Evolutionary conservation across 1,140 invertebrate genomes (phyloP).

Genomic region (Drosophila aff.): DNA sequence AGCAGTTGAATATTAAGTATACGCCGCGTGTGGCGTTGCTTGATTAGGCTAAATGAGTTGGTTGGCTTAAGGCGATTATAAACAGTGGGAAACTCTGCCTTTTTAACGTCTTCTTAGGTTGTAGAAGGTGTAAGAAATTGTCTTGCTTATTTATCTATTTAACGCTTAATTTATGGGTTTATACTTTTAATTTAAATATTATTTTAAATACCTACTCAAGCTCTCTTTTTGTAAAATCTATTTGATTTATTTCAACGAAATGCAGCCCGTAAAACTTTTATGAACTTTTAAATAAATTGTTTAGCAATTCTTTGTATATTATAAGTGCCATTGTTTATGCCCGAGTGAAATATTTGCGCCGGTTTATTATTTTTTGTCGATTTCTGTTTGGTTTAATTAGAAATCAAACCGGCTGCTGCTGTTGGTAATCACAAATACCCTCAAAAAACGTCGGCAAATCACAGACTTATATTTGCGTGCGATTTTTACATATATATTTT

Average conservation of each 20-base stretch:
- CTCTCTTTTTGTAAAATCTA: not conserved
- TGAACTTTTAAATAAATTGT: conserved; percentile 28
- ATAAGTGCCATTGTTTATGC: conserved; percentile 40
- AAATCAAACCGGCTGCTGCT: conserved; percentile 64
- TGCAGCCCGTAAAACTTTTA: conserved; percentile 7
- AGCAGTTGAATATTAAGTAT: conserved; percentile 28
- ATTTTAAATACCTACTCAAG: too few species aligned
- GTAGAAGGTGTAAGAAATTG: not conserved
- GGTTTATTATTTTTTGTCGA: conserved; percentile 34
- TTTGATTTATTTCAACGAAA: conserved; percentile 17
- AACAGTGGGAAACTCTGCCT: not conserved
- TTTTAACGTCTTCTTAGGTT: not conserved
- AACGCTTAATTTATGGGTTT: not conserved
- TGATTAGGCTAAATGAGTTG: conserved; percentile 20
- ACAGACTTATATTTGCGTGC: conserved; percentile 23
- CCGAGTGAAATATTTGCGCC: conserved; percentile 49
- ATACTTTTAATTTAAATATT: not conserved
- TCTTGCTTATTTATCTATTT: not conserved
- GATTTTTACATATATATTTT: conserved; percentile 31
- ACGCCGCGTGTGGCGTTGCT: conserved; percentile 27
- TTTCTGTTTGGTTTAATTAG: conserved; percentile 60
- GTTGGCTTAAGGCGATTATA: conserved; percentile 8
- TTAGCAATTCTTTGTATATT: conserved; percentile 21
- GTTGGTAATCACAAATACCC: conserved; percentile 13
- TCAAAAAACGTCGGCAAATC: conserved; percentile 7